Evolutionary conservation across 92 coral and sea anemone species (phyloP).

Genomic region (Heteractis magnifica): DNA sequence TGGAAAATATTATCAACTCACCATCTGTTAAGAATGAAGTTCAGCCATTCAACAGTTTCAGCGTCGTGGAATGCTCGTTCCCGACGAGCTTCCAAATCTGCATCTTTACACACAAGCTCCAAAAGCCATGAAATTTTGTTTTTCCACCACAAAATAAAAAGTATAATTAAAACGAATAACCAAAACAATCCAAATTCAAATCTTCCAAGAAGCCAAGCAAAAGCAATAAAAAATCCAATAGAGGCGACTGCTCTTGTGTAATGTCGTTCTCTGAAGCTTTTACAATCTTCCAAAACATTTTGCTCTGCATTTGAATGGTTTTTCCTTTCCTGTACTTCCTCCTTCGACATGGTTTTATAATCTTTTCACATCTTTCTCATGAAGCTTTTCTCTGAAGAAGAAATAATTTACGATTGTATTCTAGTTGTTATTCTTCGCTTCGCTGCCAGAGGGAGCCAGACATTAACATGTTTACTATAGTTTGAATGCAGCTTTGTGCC

Average conservation of each 20-base stretch:
- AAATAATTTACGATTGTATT: background rate
- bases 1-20: background rate
- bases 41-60: conserved; percentile 86
- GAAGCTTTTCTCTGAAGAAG: background rate
- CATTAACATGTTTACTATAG: background rate
- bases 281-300: conserved; percentile 18
- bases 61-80: conserved; percentile 60
- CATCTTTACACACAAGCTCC: conserved; percentile 66
- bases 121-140: conserved; percentile 48
- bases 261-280: conserved; percentile 36
- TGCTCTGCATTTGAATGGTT: background rate
- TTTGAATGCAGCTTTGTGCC: conserved; percentile 11
- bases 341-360: conserved; percentile 9
- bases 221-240: conserved; percentile 34
- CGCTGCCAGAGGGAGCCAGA: background rate
- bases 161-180: conserved; percentile 49
- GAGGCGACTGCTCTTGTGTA: conserved; percentile 45
- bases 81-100: conserved; percentile 62
- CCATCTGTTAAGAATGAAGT: conserved; percentile 83
- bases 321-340: background rate
- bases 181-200: conserved; percentile 47
- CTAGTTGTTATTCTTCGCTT: background rate
- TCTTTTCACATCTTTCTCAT: background rate
- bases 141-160: conserved; percentile 76
- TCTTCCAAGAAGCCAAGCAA: conserved; percentile 76